phyloP scores from a whole-genome alignment of 2,797 vertebrate species.

The Todus mexicanus region DNA sequence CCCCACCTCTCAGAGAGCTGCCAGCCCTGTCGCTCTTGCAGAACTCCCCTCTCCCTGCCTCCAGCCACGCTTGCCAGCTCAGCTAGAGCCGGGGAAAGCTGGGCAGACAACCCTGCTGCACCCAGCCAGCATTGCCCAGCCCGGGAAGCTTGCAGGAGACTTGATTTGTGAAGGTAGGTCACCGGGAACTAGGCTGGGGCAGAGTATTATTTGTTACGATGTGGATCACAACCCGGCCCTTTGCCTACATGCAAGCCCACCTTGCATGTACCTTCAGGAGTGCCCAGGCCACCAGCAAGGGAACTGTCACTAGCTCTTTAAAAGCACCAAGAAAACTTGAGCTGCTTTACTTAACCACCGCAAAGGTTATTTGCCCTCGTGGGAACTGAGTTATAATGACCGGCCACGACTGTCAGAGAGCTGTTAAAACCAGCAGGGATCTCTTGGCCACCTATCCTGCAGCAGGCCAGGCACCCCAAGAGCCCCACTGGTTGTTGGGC shows the following conservation, averaged over 20 bases:
- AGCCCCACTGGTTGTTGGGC: background rate
- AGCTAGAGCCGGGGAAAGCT: background rate
- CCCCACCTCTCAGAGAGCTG: background rate
- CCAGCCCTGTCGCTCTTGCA: background rate
- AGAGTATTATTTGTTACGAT: background rate
- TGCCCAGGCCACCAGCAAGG: background rate
- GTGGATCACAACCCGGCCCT: background rate
- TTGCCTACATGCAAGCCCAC: background rate
- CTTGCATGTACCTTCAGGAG: rapidly evolving
- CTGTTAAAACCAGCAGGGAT: background rate
- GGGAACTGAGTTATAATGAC: background rate
- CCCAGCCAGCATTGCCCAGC: background rate
- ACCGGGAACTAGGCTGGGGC: background rate
- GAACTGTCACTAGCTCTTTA: background rate
- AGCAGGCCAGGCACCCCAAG: background rate
- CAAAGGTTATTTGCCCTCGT: background rate
- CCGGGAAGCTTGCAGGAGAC: background rate
- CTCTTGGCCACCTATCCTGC: background rate
- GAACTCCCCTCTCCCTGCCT: background rate
- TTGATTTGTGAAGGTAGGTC: background rate
- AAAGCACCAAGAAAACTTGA: background rate
- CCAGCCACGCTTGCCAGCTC: background rate
- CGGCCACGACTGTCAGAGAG: background rate
- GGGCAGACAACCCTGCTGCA: background rate
- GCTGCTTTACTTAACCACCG: background rate